Evolutionary conservation across 35 echinoderm and acorn worm genomes (phyloP).

Genomic region (Ophioderma brevispina): DNA sequence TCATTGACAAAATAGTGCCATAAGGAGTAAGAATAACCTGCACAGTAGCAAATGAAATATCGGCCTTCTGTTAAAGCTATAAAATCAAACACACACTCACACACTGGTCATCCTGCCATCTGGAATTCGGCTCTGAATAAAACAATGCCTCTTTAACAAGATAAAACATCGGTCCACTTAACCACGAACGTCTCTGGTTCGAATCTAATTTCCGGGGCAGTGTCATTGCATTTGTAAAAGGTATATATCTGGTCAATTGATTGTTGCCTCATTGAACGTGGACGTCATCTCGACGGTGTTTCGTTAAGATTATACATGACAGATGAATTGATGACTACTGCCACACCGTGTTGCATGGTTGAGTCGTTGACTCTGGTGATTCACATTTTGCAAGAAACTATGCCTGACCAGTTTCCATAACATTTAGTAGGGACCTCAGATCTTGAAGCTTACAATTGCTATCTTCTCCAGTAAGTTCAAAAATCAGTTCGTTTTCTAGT

Average conservation of each 20-base stretch:
- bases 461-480: no score
- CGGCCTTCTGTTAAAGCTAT: no score
- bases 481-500: no score
- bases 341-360: not conserved
- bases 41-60: not conserved
- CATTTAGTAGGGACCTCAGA: not conserved
- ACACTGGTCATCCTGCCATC: not conserved
- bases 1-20: constrained; percentile 40
- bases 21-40: constrained; percentile 10
- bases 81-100: constrained; percentile 24
- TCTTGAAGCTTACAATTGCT: not conserved
- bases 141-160: not conserved
- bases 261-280: not conserved
- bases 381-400: not conserved
- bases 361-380: not conserved
- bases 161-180: not conserved
- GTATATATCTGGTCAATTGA: not conserved
- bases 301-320: not conserved
- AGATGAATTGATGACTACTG: not conserved
- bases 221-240: not conserved
- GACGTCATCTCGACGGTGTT: not conserved
- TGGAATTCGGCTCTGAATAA: not conserved
- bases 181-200: not conserved
- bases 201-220: not conserved
- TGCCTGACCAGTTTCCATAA: not conserved